Percentiles rank a stretch among this genome's conserved stretches.
These are phyloP conservation scores for Deroplatys truncata DNA, from an alignment of 2,888 invertebrate genomes.

Conservation along the genomic window DNA sequence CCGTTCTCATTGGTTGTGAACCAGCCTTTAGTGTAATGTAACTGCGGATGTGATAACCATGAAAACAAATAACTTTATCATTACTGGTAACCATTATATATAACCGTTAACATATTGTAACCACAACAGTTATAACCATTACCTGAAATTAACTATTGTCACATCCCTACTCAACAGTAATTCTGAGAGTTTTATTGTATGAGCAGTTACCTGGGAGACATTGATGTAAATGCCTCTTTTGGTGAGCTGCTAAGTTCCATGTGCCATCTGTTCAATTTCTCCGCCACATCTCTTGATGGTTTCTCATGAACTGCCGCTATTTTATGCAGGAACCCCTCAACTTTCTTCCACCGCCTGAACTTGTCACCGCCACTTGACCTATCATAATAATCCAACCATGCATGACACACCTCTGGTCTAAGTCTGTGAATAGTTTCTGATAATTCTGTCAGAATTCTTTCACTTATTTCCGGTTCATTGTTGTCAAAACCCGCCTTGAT, in stretches of 20 bases:
- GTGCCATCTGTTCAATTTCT: slow-evolving; percentile 36
- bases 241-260: neutral
- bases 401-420: slow-evolving; percentile 48
- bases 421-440: slow-evolving; percentile 46
- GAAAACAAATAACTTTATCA: too few species aligned
- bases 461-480: slow-evolving; percentile 54
- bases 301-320: slow-evolving; percentile 52
- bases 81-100: too few species aligned
- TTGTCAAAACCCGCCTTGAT: slow-evolving; percentile 57
- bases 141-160: too few species aligned
- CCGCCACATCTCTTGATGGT: slow-evolving; percentile 41
- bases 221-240: slow-evolving; percentile 8
- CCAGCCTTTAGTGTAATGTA: too few species aligned
- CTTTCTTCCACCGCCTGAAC: slow-evolving; percentile 8
- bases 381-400: slow-evolving; percentile 52
- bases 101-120: too few species aligned
- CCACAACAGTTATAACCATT: too few species aligned
- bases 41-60: too few species aligned
- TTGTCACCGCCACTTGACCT: slow-evolving; percentile 45
- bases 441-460: slow-evolving; percentile 57
- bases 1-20: too few species aligned
- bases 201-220: slow-evolving; percentile 4
- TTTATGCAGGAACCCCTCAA: slow-evolving; percentile 51
- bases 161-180: too few species aligned
- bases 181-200: neutral